Evolutionary conservation across 1,140 invertebrate genomes (phyloP), one percentile per base, ranked within the genome.

Genomic region (Lepidurus couesii): DNA sequence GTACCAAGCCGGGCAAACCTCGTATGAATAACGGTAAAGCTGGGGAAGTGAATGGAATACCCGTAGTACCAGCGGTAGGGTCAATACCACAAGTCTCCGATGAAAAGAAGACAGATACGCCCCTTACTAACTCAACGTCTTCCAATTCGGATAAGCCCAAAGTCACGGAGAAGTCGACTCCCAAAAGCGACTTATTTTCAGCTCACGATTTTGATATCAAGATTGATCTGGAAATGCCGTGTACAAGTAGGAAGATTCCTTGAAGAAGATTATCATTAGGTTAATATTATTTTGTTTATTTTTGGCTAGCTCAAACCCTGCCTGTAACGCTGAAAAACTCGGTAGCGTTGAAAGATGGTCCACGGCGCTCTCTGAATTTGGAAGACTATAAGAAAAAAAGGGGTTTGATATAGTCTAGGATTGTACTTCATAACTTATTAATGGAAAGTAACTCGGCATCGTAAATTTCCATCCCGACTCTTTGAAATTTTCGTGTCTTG

Each of bases 311-410:
- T 81, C 89, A 90, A 82, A 87, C 90, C 44, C 89, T 92, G 10
- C 91, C 89, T 82, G 88, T 92, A 11, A 88, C 92, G 78, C 91
- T 93, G 43, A 93, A 94, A 84, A 89, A 92, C 77, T 86, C 90
- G 7, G 89, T 87, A 10, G 89, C 89, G 82, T 89, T 91, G 65
- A 92, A 92, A 84, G 93, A 95, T 81, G 93, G 92, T 3, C 95
- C 95, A 6, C 90, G 91, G 80, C 85, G 95, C 80, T 96, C 95
- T 0, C 86, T 98, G n/a, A 98, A 98, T 84, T 86, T 98, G 76
- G 95, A 97, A 85, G 96, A 97, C 84, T 98, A 98, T 85, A 98
- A 98, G 87, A 97, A 97, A 86, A 93, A 95, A 84, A 90, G 95
- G 80, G 95, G 96, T 77, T 90, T 98, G 75, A 98, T 98, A 85